Base-by-base conservation (phyloP, 2,888 invertebrate genomes). In the Diarsia dahlii region DNA sequence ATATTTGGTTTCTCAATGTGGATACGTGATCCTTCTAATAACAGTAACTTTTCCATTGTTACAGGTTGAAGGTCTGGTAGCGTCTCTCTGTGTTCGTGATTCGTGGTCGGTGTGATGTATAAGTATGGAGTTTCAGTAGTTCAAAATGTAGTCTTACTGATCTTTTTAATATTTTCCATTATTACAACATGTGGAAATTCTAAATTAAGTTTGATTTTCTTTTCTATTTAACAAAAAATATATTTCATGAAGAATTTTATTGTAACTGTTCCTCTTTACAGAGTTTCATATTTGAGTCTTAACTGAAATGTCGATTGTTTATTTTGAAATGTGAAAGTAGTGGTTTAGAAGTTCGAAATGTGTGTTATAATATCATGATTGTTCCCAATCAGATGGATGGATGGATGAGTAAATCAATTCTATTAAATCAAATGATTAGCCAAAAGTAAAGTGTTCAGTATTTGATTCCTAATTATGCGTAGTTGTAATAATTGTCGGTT, bases 401-500 rank as follows among this genome's bases (percentile, higher is more conserved):
- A 67, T 67, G 48, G 56, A 71, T 76, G 76, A 81, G 64, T 85
- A 83, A 83, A 84, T 87, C 72, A 86, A 84, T 73, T 86, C 52
- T 87, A 85, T 86, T 87, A 87, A 86, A 90, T 89, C 88, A 90
- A 89, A 89, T 85, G 78, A 84, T 82, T 91, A 90, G 92, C 92
- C 93, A 93, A 93, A 93, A 89, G 87, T 82, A 81, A 92, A 90
- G 93, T 94, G 94, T 94, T 94, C 94, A 93, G 91, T 93, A 93
- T 92, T 91, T 91, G 89, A 92, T 92, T 93, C 86, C 74, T 91
- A 90, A 87, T 87, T 89, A 84, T 87, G 71, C 13, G n/a, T 87
- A 88, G 78, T 66, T 80, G 45, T 84, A 86, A 75, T 78, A 83
- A 88, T 83, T 83, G 70, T 82, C 84, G 78, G 71, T 80, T 82